These are phyloP conservation scores for Desmophyllum pertusum DNA, from an alignment of 92 coral and sea anemone species.

Conservation along the genomic window DNA sequence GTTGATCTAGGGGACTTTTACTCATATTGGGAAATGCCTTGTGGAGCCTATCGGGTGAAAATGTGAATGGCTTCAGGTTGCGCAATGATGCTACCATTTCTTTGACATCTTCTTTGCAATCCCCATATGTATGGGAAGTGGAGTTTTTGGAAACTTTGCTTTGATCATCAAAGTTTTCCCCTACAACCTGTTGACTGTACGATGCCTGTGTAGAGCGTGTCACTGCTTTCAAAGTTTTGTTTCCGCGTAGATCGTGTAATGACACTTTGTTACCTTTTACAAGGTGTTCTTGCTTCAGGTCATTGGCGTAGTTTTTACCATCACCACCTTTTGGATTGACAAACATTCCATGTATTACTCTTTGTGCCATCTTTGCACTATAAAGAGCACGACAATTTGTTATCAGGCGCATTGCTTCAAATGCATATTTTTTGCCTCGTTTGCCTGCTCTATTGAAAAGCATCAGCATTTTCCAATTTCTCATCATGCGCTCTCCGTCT, in stretches of 20 bases:
- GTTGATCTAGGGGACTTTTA: slow-evolving; percentile 35
- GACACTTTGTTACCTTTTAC: slow-evolving; percentile 41
- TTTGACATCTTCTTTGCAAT: slow-evolving; percentile 45
- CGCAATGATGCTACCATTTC: slow-evolving; percentile 28
- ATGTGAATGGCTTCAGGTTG: slow-evolving; percentile 35
- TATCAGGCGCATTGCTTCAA: slow-evolving; percentile 52
- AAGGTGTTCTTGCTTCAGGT: slow-evolving; percentile 62
- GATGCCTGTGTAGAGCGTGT: slow-evolving; percentile 59
- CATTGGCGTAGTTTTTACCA: slow-evolving; percentile 55
- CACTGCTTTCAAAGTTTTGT: slow-evolving; percentile 62
- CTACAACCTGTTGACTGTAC: slow-evolving; percentile 18
- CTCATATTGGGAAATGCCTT: slow-evolving; percentile 16
- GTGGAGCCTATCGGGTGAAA: slow-evolving; percentile 38
- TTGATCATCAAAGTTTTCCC: slow-evolving; percentile 1
- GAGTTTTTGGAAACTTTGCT: slow-evolving; percentile 26
- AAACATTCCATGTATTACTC: slow-evolving; percentile 34
- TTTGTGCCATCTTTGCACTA: slow-evolving; percentile 24
- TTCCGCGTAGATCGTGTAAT: slow-evolving; percentile 47
- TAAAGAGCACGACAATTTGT: slow-evolving; percentile 28
- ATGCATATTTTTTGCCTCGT: slow-evolving; percentile 39
- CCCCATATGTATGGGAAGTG: slow-evolving; percentile 39
- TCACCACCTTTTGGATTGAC: slow-evolving; percentile 28
- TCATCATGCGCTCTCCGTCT: slow-evolving; percentile 20
- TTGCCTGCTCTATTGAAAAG: slow-evolving; percentile 22
- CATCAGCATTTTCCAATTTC: slow-evolving; percentile 52